Evolutionary conservation across 2,113 vertebrate genomes (phyloP).

Genomic region (Litocranius walleri): DNA sequence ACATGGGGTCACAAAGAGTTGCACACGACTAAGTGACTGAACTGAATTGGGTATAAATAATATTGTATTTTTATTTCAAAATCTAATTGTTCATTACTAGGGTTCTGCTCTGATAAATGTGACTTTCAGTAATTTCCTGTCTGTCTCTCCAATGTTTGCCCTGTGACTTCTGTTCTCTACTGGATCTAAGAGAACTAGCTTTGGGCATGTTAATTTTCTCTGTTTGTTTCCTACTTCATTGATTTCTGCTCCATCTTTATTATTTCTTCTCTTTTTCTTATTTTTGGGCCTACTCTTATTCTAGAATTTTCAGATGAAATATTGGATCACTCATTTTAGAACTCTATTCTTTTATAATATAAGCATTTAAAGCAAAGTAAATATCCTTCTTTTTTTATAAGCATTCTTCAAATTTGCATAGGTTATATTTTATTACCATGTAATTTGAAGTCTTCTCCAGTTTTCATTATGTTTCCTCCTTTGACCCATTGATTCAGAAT

Average conservation of each 20-base stretch:
- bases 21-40: rapidly evolving
- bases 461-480: background rate
- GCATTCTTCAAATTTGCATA: background rate
- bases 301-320: background rate
- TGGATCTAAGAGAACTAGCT: background rate
- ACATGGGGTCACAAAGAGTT: background rate
- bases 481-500: background rate
- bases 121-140: background rate
- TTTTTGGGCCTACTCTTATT: background rate
- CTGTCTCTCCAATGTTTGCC: background rate
- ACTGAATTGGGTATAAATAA: background rate
- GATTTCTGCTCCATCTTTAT: background rate
- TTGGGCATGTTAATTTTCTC: background rate
- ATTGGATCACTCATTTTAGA: background rate
- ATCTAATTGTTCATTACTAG: background rate
- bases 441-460: background rate
- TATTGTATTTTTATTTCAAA: background rate
- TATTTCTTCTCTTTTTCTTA: background rate
- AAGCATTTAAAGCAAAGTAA: background rate
- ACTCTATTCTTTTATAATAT: background rate
- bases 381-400: background rate
- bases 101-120: background rate
- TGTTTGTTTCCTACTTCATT: background rate
- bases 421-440: background rate
- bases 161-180: background rate